Conservation (phyloP, 2,113 vertebrate species). For the Corapipo altera region DNA sequence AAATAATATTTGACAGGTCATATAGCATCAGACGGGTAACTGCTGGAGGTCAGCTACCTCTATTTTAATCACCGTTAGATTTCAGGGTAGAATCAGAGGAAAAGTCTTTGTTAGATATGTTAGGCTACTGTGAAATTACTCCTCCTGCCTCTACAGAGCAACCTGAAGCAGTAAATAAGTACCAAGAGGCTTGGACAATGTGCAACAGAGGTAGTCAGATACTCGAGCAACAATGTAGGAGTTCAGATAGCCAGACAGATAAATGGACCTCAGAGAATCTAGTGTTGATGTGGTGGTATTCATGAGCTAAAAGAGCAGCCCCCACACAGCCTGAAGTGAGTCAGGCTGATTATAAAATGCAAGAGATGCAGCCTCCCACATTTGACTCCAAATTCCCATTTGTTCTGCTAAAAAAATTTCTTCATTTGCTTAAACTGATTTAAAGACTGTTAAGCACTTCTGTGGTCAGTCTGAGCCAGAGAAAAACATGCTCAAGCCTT, state of each 20-base stretch:
- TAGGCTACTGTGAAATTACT: background rate
- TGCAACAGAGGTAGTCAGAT: background rate
- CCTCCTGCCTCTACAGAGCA: background rate
- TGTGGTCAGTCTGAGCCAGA: background rate
- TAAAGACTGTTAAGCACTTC: background rate
- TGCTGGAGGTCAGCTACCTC: background rate
- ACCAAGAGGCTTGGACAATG: background rate
- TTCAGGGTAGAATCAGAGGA: background rate
- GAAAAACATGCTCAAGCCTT: background rate
- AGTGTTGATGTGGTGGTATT: constrained; percentile 68
- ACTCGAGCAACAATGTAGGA: background rate
- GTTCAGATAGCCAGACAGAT: constrained; percentile 33
- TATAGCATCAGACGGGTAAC: background rate
- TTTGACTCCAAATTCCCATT: constrained; percentile 66
- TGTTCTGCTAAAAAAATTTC: background rate
- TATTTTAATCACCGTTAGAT: background rate
- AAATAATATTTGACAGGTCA: background rate
- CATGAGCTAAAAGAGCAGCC: constrained; percentile 69
- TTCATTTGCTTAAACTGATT: background rate
- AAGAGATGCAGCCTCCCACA: constrained; percentile 73
- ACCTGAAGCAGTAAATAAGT: constrained; percentile 45
- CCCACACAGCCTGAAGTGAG: constrained; percentile 73
- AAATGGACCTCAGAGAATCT: constrained; percentile 55
- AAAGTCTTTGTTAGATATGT: background rate
- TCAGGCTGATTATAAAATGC: constrained; percentile 79